These are phyloP conservation scores for Tenthredo notha DNA, from an alignment of 2,888 invertebrate genomes.

Conservation along the genomic window DNA sequence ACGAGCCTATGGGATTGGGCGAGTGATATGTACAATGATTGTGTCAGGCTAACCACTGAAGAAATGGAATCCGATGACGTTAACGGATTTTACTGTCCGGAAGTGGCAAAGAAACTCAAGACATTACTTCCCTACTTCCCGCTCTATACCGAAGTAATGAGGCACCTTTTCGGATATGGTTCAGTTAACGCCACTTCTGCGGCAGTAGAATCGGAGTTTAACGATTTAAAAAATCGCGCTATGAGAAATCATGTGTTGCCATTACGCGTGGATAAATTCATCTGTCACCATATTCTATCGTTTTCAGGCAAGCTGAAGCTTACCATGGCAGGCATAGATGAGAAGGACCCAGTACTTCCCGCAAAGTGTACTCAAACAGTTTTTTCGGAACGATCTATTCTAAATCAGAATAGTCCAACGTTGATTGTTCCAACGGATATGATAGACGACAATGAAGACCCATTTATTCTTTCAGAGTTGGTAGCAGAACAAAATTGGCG, in stretches of 20 bases:
- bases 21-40: neutral
- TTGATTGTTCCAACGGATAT: neutral
- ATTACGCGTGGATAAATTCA: slow-evolving; percentile 7
- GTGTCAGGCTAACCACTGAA: neutral
- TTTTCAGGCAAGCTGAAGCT: slow-evolving; percentile 8
- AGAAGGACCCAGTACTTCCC: neutral
- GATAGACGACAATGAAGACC: slow-evolving; percentile 1
- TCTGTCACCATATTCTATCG: neutral
- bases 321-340: neutral
- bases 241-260: neutral
- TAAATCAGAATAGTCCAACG: no score
- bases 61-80: neutral
- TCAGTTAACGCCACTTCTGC: slow-evolving; percentile 17
- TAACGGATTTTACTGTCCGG: neutral
- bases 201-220: slow-evolving; percentile 28
- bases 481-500: neutral
- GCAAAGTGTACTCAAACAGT: neutral
- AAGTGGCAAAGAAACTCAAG: slow-evolving; percentile 28
- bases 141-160: neutral
- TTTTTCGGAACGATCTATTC: no score
- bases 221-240: slow-evolving; percentile 54
- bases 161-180: neutral
- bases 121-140: slow-evolving; percentile 18
- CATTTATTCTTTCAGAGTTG: neutral
- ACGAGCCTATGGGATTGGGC: neutral